These are phyloP conservation scores for Chroicocephalus ridibundus DNA, from an alignment of 2,113 vertebrate genomes.

Conservation along the genomic window DNA sequence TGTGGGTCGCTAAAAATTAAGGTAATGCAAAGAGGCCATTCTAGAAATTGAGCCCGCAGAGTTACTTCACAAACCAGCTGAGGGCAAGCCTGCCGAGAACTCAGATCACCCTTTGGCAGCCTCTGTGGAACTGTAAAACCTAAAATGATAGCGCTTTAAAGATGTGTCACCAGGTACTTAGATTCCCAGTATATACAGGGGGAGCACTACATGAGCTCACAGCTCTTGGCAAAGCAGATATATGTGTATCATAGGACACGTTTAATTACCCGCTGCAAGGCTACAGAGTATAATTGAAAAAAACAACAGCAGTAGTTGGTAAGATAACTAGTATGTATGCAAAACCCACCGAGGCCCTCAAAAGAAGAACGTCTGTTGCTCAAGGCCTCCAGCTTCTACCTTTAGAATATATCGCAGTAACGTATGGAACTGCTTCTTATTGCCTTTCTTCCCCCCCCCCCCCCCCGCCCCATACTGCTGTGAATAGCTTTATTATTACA, in stretches of 20 bases:
- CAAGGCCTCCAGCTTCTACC: background rate
- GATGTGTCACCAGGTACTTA: background rate
- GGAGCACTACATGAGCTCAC: background rate
- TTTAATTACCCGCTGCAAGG: background rate
- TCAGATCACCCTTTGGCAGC: background rate
- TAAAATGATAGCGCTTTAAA: rapidly evolving
- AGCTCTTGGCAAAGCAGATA: background rate
- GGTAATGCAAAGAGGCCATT: background rate
- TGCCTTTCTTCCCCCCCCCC: no score
- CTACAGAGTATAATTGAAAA: background rate
- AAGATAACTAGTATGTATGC: no score
- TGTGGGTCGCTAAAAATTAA: background rate
- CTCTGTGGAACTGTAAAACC: background rate
- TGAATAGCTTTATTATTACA: background rate
- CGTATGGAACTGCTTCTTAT: rapidly evolving
- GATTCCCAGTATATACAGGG: background rate
- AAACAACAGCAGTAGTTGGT: rapidly evolving
- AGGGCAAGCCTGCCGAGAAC: background rate
- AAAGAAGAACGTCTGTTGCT: background rate
- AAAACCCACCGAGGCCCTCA: background rate
- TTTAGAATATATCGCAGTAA: rapidly evolving
- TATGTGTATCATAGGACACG: rapidly evolving
- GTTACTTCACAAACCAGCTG: background rate
- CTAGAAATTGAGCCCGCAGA: background rate
- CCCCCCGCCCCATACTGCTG: rapidly evolving